Conservation (phyloP, 2,113 vertebrate genomes). For the Zosterops lateralis region DNA sequence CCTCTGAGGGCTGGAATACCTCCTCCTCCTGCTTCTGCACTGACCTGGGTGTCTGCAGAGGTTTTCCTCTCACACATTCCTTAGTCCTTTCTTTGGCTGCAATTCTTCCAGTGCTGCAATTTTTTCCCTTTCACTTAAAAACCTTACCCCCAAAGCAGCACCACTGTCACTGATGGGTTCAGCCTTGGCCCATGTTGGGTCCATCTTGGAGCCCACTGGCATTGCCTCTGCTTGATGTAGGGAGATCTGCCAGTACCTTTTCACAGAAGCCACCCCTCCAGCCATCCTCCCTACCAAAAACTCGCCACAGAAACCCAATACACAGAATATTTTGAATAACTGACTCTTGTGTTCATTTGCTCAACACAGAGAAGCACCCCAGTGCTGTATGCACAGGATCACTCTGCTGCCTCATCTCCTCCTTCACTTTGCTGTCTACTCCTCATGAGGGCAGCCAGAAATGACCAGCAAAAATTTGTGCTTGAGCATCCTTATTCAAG, state of each 20-base stretch:
- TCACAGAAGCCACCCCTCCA: neutral
- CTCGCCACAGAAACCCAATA: neutral
- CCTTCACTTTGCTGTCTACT: neutral
- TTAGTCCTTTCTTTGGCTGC: neutral
- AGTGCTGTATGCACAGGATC: neutral
- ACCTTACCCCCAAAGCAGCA: rapidly evolving
- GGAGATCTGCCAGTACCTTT: neutral
- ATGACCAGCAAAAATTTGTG: neutral
- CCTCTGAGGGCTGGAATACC: neutral
- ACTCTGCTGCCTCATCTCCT: neutral
- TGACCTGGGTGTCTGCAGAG: neutral
- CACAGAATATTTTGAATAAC: neutral
- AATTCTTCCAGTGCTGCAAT: neutral
- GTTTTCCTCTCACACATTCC: neutral
- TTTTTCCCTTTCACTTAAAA: neutral
- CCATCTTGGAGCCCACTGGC: neutral
- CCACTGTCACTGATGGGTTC: neutral
- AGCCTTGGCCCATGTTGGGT: rapidly evolving
- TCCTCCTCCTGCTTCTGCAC: neutral
- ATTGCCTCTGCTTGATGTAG: rapidly evolving
- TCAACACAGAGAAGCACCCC: neutral
- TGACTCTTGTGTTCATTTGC: neutral
- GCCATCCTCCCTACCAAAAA: neutral
- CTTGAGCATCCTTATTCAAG: constrained; percentile 36
- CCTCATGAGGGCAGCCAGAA: neutral